These are phyloP conservation scores for Poecilia wingei DNA, from an alignment of 2,797 vertebrate genomes.

Conservation along the genomic window DNA sequence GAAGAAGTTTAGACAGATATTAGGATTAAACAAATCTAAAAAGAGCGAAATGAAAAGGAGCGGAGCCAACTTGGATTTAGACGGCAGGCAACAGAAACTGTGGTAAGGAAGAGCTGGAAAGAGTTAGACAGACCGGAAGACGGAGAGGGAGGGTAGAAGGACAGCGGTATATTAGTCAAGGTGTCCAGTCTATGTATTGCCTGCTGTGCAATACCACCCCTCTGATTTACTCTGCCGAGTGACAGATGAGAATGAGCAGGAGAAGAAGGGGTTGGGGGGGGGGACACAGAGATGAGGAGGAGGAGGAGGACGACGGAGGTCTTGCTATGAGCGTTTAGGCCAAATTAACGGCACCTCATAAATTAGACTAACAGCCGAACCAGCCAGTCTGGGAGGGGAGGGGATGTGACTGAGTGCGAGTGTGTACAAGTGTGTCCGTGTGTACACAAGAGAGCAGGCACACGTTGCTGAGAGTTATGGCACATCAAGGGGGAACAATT, in stretches of 20 bases:
- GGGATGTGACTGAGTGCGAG: conserved; percentile 31
- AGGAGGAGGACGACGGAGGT: conserved; percentile 73
- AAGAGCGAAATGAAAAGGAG: conserved; percentile 19
- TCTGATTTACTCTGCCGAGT: conserved; percentile 80
- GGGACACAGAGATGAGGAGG: conserved; percentile 66
- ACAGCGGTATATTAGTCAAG: conserved; percentile 79
- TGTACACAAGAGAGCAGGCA: conserved; percentile 39
- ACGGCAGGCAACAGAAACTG: conserved; percentile 38
- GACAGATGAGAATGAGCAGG: conserved; percentile 74
- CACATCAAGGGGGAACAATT: conserved; percentile 69
- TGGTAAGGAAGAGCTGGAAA: conserved; percentile 33
- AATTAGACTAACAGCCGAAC: conserved; percentile 80
- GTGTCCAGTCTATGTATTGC: conserved; percentile 80
- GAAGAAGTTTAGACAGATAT: conserved; percentile 41
- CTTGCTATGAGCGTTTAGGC: conserved; percentile 78
- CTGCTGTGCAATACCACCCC: conserved; percentile 81
- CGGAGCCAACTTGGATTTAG: conserved; percentile 65
- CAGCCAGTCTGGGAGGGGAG: conserved; percentile 46
- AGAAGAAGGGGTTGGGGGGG: conserved; percentile 58
- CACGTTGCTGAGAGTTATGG: conserved; percentile 67
- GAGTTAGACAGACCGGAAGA: conserved; percentile 54
- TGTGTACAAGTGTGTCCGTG: conserved; percentile 13
- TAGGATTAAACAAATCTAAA: conserved; percentile 38
- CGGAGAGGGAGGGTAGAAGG: conserved; percentile 62
- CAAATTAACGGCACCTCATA: conserved; percentile 82